These are phyloP conservation scores for Nematopogon swammerdamellus DNA, from an alignment of 2,888 invertebrate species.

Conservation along the genomic window DNA sequence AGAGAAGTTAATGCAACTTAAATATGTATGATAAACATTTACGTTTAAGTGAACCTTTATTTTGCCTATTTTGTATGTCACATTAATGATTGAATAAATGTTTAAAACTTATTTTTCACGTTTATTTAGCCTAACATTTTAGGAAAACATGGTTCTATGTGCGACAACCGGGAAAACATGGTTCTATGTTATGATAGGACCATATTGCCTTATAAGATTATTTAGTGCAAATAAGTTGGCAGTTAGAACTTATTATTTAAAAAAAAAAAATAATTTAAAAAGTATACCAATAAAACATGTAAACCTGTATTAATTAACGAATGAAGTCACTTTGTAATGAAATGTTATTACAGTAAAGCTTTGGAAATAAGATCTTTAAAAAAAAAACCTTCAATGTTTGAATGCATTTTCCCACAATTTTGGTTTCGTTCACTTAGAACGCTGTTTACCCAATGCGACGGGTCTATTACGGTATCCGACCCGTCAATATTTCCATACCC, in stretches of 20 bases:
- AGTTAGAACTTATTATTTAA: not conserved
- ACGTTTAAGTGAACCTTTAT: too few relatives aligned
- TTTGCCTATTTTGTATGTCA: too few relatives aligned
- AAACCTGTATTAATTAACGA: not conserved
- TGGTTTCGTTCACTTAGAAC: slow-evolving; percentile 1
- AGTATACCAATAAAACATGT: not conserved
- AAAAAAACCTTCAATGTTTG: not conserved
- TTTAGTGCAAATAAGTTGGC: not conserved
- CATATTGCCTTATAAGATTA: too few relatives aligned
- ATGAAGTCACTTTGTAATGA: not conserved
- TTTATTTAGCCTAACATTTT: too few relatives aligned
- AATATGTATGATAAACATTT: too few relatives aligned
- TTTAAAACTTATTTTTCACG: too few relatives aligned
- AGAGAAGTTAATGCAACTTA: not conserved
- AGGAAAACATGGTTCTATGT: too few relatives aligned
- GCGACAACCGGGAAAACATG: too few relatives aligned
- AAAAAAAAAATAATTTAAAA: not conserved
- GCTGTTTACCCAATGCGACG: slow-evolving; percentile 2
- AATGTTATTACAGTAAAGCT: not conserved
- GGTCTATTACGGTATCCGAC: too few relatives aligned
- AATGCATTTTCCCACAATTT: not conserved
- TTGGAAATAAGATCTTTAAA: not conserved
- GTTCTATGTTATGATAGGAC: too few relatives aligned
- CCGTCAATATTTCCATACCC: too few relatives aligned
- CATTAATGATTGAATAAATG: too few relatives aligned